Evolutionary conservation across 2,113 vertebrate species (phyloP), one percentile per base, ranked within the genome.

Genomic region (Brienomyrus longianalis): DNA sequence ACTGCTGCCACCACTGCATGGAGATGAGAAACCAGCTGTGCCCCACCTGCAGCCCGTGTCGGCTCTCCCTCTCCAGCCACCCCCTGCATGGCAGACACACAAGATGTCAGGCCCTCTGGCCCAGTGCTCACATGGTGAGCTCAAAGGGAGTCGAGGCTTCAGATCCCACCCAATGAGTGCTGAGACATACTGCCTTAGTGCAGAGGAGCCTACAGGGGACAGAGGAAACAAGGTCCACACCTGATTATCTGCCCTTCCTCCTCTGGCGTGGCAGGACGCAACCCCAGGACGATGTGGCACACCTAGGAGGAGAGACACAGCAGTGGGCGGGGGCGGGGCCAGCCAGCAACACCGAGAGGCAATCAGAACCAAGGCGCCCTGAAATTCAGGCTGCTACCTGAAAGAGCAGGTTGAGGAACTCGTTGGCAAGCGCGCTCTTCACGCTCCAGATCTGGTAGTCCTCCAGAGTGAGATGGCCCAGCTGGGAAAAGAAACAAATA

Each of bases 381-480:
- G 21, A 59, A 62, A 59, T 9, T 10, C 74, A 15, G 2, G 19
- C 1, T 80, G 92, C 86, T 92, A 99, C 98, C 97, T 99, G 98
- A 93, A 99, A 99, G 56, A 99, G 98, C 27, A 99, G 96, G 93
- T 99, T 99, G 93, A 99, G 95, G 94, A 99, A 99, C 92, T 99
- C 98, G 91, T 98, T 98, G 95, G 98, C 98, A 90, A 99, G 96
- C 52, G 98, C 96, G 91, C 98, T 99, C 95, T 98, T 98, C 92
- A 99, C 98, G 89, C 98, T 99, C 98, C 98, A 99, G 91, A 99
- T 99, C 95, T 99, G 98, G 94, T 99, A 99, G 93, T 99, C 98
- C 93, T 99, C 98, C 89, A 99, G 96, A 86, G 97, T 98, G 92
- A 99, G 96, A 90, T 99, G 97, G 88, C 98, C 98, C 31, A 97